Evolutionary conservation across 2,113 vertebrate genomes (phyloP), one percentile per base, ranked within the genome.

Genomic region (Mellivora capensis): DNA sequence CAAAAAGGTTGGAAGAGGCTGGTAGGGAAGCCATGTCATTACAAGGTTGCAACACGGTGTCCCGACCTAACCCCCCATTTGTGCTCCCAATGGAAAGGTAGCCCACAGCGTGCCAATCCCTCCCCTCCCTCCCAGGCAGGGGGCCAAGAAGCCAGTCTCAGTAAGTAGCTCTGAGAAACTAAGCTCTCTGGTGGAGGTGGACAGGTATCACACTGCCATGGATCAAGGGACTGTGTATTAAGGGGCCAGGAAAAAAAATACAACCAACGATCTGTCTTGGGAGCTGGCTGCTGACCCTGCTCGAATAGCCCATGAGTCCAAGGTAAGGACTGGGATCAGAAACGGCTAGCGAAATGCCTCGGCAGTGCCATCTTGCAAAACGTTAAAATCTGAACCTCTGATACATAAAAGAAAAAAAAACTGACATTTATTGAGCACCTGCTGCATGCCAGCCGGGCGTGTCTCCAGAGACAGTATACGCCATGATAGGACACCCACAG

Each of bases 11-110:
- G 97, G 1, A 97, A 34, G 95, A 95, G 94, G 97, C 79, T 95
- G 57, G 84, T 27, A 42, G 84, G 39, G 94, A 97, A 98, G 96
- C 17, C 88, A 13, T 98, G 97, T 97, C 98, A 94, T 96, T 94
- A 88, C 85, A 9, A 98, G 98, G 98, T 98, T 98, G 98, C 96
- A 71, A 97, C 98, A 98, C n/a, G 4, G 69, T 25, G 98, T 86
- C 98, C 98, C 90, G 37, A 96, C 5, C 2, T 3, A 11, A 98
- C 98, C 98, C 95, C 20, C 20, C 1, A 39, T 7, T 69, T 64
- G 67, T 86, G 72, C 82, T 88, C 44, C 85, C 71, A 86, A 89
- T 93, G 97, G 39, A 9, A 96, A 93, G 95, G 96, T 91, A 52
- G 27, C n/a, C 61, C 44, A n/a, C 10, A 34, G 54, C 3, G 1